Base-by-base conservation (phyloP, 2,888 invertebrate genomes). In the Perithous albicinctus region DNA sequence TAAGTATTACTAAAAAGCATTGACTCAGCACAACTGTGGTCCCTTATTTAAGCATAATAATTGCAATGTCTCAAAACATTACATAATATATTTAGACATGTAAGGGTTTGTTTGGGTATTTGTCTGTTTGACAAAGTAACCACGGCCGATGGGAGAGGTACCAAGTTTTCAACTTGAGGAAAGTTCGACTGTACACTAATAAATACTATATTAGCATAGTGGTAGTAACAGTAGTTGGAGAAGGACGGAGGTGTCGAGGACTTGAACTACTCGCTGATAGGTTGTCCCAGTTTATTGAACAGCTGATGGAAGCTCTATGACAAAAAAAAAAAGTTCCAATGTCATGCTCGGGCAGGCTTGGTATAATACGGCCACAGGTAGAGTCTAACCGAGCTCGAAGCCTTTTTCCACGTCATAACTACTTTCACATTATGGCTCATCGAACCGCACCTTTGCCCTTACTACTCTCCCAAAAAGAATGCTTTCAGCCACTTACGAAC, bases 361-460 rank as follows among this genome's bases (percentile, higher is more conserved):
- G 23, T 12, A n/a, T n/a, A 18, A 59, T 59, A 41, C 69, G 41
- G 23, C 18, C n/a, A 51, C 26, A 61, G 41, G 38, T 61, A 38
- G 38, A 61, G 38, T 61, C 35, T 35, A 35, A 61, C 38, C 35
- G 23, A 61, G 61, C 61, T 35, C 63, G 43, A 67, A 61, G 38
- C 41, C 35, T 10, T 77, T 70, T 63, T 56, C 41, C 59, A 79
- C 59, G 59, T 72, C 20, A 41, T 78, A 76, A 80, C 64, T 78
- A 64, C 70, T 84, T 84, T 51, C 43, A 76, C 70, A 51, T 75
- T 32, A 75, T 67, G 80, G 82, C 78, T 80, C 75, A 84, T 76
- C 77, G 82, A 80, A 80, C 78, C 69, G 77, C 76, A 74, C 73
- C 77, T 77, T 63, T 67, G 48, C 35, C 18, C 38, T 61, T 12